Evolutionary conservation across 2,888 invertebrate genomes (phyloP).

Genomic region (Sturmia bella): DNA sequence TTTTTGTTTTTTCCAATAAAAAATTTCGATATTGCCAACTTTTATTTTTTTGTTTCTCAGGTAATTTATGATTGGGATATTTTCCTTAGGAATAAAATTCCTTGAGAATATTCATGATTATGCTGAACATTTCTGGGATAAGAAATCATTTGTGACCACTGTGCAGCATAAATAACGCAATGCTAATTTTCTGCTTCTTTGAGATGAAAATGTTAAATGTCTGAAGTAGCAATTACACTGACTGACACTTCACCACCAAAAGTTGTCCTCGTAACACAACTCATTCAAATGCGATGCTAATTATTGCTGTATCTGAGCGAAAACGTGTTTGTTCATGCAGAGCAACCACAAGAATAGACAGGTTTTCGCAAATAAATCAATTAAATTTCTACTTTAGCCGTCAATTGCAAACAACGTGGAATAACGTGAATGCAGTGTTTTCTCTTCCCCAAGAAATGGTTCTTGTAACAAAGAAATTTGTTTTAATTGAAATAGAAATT

Average conservation of each 20-base stretch:
- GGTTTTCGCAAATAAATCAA: slow-evolving; percentile 41
- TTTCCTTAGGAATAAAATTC: too few species aligned
- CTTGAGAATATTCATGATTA: too few species aligned
- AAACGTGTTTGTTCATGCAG: background rate
- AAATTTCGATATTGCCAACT: too few species aligned
- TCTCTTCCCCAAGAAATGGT: too few species aligned
- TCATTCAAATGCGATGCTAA: slow-evolving; percentile 8
- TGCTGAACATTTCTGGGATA: too few species aligned
- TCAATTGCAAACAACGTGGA: background rate
- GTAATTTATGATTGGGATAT: too few species aligned
- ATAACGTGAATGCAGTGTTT: too few species aligned
- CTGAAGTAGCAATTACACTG: slow-evolving; percentile 32
- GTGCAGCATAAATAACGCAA: background rate
- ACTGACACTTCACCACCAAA: slow-evolving; percentile 47
- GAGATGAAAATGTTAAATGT: slow-evolving; percentile 43
- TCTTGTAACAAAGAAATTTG: too few species aligned
- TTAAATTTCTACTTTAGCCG: background rate
- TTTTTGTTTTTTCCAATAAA: too few species aligned
- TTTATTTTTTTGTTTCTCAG: too few species aligned
- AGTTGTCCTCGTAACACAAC: slow-evolving; percentile 31
- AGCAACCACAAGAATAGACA: background rate
- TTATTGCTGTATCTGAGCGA: slow-evolving; percentile 30
- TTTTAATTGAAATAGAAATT: too few species aligned
- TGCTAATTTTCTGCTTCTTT: background rate
- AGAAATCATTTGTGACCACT: too few species aligned